phyloP scores from a whole-genome alignment of 2,797 vertebrate species.

The Eidolon dupreanum region DNA sequence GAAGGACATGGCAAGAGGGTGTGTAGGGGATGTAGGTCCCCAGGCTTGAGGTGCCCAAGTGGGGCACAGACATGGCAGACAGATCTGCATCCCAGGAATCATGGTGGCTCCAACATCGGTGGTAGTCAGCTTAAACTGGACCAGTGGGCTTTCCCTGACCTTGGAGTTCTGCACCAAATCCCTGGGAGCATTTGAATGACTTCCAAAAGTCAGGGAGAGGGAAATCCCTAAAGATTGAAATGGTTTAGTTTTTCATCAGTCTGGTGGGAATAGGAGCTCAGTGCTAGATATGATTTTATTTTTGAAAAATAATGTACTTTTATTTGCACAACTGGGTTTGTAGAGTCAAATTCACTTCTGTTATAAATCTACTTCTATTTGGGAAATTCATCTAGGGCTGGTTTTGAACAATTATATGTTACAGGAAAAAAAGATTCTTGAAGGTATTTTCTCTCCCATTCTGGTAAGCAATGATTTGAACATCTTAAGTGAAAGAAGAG shows the following conservation, averaged over 20 bases:
- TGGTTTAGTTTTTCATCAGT: neutral
- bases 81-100: neutral
- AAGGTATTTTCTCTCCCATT: constrained; percentile 1
- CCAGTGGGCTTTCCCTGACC: neutral
- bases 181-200: neutral
- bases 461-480: neutral
- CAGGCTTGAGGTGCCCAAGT: neutral
- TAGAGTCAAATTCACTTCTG: neutral
- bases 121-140: neutral
- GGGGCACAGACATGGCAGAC: neutral
- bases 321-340: neutral
- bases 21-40: neutral
- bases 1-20: neutral
- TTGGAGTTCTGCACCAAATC: neutral
- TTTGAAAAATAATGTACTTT: constrained; percentile 49
- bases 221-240: neutral
- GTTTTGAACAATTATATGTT: constrained; percentile 6
- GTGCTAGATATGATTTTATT: constrained; percentile 10
- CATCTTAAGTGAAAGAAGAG: neutral
- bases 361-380: neutral
- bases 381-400: neutral
- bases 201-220: neutral
- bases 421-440: neutral
- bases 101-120: neutral
- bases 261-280: neutral